A percentile compares a stretch with the other conserved stretches of the same genome.
Evolutionary conservation across 1,140 invertebrate genomes (phyloP).

Genomic region (Drosophila obscura): DNA sequence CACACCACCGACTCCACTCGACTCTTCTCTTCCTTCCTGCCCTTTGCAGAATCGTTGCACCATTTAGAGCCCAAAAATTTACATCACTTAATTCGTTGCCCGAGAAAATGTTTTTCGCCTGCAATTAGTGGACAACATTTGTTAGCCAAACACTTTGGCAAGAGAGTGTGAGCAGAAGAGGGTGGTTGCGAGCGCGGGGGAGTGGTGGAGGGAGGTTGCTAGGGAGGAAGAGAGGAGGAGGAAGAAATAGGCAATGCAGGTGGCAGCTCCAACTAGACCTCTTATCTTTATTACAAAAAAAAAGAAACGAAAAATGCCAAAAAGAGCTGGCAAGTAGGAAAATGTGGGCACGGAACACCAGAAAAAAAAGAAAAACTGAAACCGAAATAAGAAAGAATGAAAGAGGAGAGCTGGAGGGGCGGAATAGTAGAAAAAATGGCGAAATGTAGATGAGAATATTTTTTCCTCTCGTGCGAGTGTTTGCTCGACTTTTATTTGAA

Average conservation of each 20-base stretch:
- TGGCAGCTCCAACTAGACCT: constrained; percentile 45
- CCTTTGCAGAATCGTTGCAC: constrained; percentile 9
- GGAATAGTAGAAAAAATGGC: constrained; percentile 23
- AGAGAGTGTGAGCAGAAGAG: background rate
- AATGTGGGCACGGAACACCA: constrained; percentile 47
- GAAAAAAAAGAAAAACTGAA: constrained; percentile 6
- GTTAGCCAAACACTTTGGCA: constrained; percentile 66
- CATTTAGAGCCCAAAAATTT: constrained; percentile 40
- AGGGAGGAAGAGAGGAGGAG: no score
- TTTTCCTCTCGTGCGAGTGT: constrained; percentile 1
- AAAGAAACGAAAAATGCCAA: constrained; percentile 21
- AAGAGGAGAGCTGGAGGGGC: constrained; percentile 20
- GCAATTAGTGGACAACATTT: constrained; percentile 80
- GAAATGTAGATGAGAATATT: constrained; percentile 37
- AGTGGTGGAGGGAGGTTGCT: background rate
- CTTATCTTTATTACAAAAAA: constrained; percentile 78
- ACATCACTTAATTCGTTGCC: constrained; percentile 62
- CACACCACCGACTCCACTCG: background rate
- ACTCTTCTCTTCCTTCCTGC: no score
- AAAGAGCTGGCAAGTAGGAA: constrained; percentile 27
- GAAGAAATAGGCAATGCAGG: constrained; percentile 61
- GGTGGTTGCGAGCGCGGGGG: background rate
- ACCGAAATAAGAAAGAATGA: constrained; percentile 27
- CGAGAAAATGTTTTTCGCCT: constrained; percentile 74
- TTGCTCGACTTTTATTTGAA: constrained; percentile 64